These are phyloP conservation scores for Apodemus speciosus DNA, from an alignment of 2,113 vertebrate species.

Conservation along the genomic window DNA sequence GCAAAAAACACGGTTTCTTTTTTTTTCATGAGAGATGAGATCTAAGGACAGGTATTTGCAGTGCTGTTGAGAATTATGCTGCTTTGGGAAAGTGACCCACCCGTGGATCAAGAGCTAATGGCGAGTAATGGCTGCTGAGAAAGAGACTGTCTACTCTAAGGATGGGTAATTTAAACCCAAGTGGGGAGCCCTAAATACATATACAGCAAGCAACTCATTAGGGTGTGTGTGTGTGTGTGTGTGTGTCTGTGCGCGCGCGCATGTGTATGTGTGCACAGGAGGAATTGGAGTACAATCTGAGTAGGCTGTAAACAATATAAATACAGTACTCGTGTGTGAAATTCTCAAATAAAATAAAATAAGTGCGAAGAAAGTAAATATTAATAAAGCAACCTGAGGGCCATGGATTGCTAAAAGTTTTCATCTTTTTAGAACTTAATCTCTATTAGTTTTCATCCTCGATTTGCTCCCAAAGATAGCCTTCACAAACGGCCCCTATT, in stretches of 20 bases:
- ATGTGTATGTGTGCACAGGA: neutral
- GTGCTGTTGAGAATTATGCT: neutral
- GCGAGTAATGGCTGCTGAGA: neutral
- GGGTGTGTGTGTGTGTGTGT: neutral
- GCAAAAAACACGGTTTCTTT: neutral
- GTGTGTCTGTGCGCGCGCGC: neutral
- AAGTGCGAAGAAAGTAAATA: neutral
- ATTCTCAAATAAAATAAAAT: neutral
- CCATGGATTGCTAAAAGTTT: neutral
- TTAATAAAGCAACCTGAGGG: neutral
- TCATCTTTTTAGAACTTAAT: neutral
- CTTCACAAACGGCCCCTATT: neutral
- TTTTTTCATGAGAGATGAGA: neutral
- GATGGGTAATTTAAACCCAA: neutral
- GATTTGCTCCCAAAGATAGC: neutral
- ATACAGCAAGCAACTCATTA: neutral
- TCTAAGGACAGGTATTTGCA: neutral
- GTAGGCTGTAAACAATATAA: neutral
- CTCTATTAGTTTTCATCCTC: neutral
- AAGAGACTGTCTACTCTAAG: neutral
- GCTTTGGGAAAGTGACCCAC: neutral
- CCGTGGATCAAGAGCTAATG: neutral
- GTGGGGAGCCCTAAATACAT: neutral
- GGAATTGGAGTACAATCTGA: neutral
- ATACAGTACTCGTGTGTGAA: neutral